Evolutionary conservation across 2,797 vertebrate species (phyloP).

Genomic region (Typhlichthys subterraneus): DNA sequence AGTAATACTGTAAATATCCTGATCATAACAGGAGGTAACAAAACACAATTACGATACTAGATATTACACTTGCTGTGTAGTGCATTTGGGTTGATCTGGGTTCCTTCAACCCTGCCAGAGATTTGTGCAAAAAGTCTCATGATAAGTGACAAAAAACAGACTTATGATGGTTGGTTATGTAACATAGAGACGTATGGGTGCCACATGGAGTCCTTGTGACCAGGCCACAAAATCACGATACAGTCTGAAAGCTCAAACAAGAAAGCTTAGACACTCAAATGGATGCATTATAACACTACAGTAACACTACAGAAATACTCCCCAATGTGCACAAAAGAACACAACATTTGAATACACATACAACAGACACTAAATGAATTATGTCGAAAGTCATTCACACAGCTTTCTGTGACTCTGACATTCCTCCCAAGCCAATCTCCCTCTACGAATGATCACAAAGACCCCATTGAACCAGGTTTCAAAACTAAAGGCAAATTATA

Average conservation of each 20-base stretch:
- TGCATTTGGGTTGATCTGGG: slow-evolving; percentile 15
- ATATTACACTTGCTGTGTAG: neutral
- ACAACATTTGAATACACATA: neutral
- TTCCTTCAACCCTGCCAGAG: slow-evolving; percentile 1
- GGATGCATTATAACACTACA: neutral
- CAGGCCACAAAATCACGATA: slow-evolving; percentile 46
- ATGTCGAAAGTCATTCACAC: neutral
- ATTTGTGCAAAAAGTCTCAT: slow-evolving; percentile 20
- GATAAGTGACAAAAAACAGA: slow-evolving; percentile 43
- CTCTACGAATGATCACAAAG: slow-evolving; percentile 23
- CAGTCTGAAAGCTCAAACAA: neutral
- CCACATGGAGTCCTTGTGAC: slow-evolving; percentile 65
- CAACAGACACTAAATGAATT: too few species aligned
- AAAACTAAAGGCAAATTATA: slow-evolving; percentile 25
- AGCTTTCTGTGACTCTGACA: neutral
- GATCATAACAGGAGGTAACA: too few species aligned
- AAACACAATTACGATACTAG: too few species aligned
- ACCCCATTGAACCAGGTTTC: slow-evolving; percentile 30
- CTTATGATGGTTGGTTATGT: slow-evolving; percentile 43
- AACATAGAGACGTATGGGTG: slow-evolving; percentile 44
- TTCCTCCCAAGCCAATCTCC: slow-evolving; percentile 1
- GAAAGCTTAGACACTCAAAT: neutral
- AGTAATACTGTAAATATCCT: too few species aligned
- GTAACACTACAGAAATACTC: neutral
- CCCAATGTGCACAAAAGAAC: slow-evolving; percentile 2